Evolutionary conservation across 2,888 invertebrate species (phyloP).

Genomic region (Euproctis similis): DNA sequence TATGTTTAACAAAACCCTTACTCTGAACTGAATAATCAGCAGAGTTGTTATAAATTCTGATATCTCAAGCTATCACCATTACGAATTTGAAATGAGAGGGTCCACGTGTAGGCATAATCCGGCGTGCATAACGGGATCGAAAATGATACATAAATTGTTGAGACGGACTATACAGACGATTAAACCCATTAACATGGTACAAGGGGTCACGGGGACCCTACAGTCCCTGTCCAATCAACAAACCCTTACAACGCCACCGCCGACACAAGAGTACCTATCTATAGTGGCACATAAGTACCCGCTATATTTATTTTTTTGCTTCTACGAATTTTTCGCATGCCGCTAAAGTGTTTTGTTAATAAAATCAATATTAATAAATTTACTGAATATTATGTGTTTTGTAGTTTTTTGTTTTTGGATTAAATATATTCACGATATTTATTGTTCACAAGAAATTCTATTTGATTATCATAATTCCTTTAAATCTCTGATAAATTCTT

Average conservation of each 20-base stretch:
- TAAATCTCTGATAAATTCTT: too few relatives aligned
- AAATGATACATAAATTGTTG: slow-evolving; percentile 74
- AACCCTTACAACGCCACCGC: slow-evolving; percentile 48
- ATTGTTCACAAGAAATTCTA: too few relatives aligned
- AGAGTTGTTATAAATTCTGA: slow-evolving; percentile 42
- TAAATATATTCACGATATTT: too few relatives aligned
- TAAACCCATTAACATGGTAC: slow-evolving; percentile 70
- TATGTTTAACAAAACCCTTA: slow-evolving; percentile 12
- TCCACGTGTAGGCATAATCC: slow-evolving; percentile 58
- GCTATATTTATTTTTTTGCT: slow-evolving; percentile 21
- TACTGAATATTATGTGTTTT: too few relatives aligned
- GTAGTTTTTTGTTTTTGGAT: too few relatives aligned
- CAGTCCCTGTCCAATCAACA: slow-evolving; percentile 57
- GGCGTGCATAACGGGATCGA: slow-evolving; percentile 69
- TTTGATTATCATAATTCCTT: too few relatives aligned
- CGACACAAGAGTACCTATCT: too few relatives aligned
- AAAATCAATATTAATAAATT: too few relatives aligned
- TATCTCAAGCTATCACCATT: slow-evolving; percentile 54
- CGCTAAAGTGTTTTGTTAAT: too few relatives aligned
- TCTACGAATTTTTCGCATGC: slow-evolving; percentile 18
- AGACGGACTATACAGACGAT: slow-evolving; percentile 67
- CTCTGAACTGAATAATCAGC: slow-evolving; percentile 31
- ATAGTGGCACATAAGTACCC: slow-evolving; percentile 12
- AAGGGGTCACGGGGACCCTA: slow-evolving; percentile 55
- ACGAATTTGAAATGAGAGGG: slow-evolving; percentile 44